Conservation (phyloP, 2,797 vertebrate species). For the Acanthornis magna region DNA sequence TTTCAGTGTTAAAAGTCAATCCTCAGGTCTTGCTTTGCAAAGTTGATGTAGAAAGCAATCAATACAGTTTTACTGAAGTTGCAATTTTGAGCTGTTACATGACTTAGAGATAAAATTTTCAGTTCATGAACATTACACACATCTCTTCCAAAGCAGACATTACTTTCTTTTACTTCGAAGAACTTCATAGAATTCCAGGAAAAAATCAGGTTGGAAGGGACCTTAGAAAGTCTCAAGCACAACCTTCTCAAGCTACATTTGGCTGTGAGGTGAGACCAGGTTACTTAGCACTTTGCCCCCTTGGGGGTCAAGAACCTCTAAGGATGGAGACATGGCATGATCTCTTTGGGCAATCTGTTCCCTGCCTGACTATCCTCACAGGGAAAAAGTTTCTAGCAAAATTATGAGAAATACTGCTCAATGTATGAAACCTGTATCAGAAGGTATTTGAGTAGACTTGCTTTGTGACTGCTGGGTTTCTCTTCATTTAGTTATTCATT, state of each 20-base stretch:
- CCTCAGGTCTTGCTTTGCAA: neutral
- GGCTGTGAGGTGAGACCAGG: neutral
- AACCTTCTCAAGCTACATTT: neutral
- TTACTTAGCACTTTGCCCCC: neutral
- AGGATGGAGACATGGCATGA: neutral
- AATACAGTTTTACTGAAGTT: neutral
- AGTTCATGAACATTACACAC: neutral
- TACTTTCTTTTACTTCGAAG: neutral
- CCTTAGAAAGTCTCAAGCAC: neutral
- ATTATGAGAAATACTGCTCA: neutral
- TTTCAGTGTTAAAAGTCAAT: neutral
- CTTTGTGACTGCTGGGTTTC: neutral
- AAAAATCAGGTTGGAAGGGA: neutral
- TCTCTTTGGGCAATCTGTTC: neutral
- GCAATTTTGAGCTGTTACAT: neutral
- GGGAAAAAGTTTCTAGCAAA: neutral
- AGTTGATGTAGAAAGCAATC: neutral
- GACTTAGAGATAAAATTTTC: neutral
- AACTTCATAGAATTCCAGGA: neutral
- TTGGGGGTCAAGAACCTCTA: neutral
- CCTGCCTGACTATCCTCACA: neutral
- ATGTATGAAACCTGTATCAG: neutral
- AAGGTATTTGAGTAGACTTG: neutral
- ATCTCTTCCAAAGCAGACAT: neutral
- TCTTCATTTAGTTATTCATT: neutral